These are phyloP conservation scores for Sphenodon punctatus DNA, from an alignment of 2,797 vertebrate genomes.

Conservation along the genomic window DNA sequence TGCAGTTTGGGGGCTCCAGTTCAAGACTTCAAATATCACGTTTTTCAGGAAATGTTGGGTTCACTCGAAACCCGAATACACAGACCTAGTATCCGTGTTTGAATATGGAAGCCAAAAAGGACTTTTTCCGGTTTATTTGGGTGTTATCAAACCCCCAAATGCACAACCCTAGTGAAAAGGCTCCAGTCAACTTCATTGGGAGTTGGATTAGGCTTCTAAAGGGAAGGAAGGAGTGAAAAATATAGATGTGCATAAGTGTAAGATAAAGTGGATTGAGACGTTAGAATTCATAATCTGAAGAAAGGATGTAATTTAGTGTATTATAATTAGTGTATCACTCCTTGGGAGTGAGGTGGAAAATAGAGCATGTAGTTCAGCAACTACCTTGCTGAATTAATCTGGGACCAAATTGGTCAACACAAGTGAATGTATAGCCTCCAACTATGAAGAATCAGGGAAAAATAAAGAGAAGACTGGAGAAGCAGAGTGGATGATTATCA, in stretches of 20 bases:
- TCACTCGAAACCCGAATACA: too few relatives aligned
- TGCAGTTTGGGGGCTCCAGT: too few relatives aligned
- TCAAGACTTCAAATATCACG: too few relatives aligned
- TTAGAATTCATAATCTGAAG: conserved; percentile 9
- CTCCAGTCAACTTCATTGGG: neutral
- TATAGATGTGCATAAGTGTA: neutral
- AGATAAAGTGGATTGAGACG: conserved; percentile 1
- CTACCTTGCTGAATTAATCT: neutral
- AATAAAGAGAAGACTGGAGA: neutral
- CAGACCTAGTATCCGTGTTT: too few relatives aligned
- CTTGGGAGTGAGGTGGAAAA: neutral
- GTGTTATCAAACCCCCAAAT: too few relatives aligned
- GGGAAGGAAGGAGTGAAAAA: neutral
- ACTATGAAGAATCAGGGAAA: rapidly evolving
- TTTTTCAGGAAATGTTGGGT: too few relatives aligned
- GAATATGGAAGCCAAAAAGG: too few relatives aligned
- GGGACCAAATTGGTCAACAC: rapidly evolving
- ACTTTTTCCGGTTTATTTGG: too few relatives aligned
- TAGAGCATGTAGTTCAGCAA: neutral
- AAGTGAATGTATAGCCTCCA: rapidly evolving
- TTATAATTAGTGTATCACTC: neutral
- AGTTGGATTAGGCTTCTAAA: neutral
- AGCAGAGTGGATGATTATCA: rapidly evolving
- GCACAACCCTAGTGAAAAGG: too few relatives aligned
- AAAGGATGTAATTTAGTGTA: neutral